A percentile compares a stretch with the other conserved stretches of the same genome.
Evolutionary conservation across 1,140 invertebrate genomes (phyloP).

Genomic region (Pseudomyrmex dendroicus): DNA sequence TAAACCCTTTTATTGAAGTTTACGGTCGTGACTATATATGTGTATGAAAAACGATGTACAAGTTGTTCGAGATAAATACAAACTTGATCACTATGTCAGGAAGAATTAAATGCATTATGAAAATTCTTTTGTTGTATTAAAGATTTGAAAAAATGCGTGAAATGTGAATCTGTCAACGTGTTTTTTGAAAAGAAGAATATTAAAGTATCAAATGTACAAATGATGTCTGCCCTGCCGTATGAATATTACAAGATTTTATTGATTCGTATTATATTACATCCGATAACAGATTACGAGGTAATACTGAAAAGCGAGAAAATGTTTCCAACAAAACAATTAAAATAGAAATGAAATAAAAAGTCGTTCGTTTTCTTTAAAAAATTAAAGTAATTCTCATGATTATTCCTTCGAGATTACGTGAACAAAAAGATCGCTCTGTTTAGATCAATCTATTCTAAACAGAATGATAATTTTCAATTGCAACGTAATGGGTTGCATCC

Average conservation of each 20-base stretch:
- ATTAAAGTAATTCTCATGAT: no score
- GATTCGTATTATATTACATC: slow-evolving; percentile 38
- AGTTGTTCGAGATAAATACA: slow-evolving; percentile 13
- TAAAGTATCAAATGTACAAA: not conserved
- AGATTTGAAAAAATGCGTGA: slow-evolving; percentile 22
- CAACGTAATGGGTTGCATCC: no score
- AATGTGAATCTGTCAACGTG: slow-evolving; percentile 11
- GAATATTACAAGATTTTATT: slow-evolving; percentile 21
- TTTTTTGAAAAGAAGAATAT: not conserved
- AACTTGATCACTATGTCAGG: slow-evolving; percentile 2
- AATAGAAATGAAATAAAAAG: slow-evolving; percentile 24
- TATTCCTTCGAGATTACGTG: no score
- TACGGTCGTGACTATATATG: not conserved
- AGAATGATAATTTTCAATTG: no score
- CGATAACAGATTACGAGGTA: slow-evolving; percentile 47
- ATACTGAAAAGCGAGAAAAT: slow-evolving; percentile 7
- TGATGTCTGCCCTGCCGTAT: not conserved
- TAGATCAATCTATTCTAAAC: no score
- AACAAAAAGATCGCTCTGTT: no score
- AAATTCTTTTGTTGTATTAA: slow-evolving; percentile 11
- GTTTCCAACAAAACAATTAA: slow-evolving; percentile 63
- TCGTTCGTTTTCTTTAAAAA: no score
- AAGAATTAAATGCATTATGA: not conserved
- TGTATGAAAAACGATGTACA: slow-evolving; percentile 15
- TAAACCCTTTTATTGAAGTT: slow-evolving; percentile 64